Conservation (phyloP, 2,888 invertebrate genomes). For the Oxytorus armatus region DNA sequence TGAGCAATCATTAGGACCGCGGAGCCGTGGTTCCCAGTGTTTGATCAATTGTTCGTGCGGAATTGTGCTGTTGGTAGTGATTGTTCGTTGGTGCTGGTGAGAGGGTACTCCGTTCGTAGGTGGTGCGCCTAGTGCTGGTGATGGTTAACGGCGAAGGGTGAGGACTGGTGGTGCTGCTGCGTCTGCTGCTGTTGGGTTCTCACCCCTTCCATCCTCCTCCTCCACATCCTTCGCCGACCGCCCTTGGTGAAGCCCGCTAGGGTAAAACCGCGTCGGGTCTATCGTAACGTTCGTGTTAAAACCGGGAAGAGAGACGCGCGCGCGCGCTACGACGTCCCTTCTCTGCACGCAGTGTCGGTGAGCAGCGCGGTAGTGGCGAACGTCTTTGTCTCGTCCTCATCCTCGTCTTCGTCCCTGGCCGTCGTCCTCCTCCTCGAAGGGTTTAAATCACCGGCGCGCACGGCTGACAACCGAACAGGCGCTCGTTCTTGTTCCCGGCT, state of each 20-base stretch:
- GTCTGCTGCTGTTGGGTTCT: slow-evolving; percentile 45
- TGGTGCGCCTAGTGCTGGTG: slow-evolving; percentile 1
- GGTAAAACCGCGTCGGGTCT: slow-evolving; percentile 46
- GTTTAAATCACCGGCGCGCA: slow-evolving; percentile 18
- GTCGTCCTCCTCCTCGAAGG: slow-evolving; percentile 4
- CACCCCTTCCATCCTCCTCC: slow-evolving; percentile 13
- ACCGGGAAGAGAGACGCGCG: slow-evolving; percentile 36
- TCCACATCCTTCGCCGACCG: not conserved
- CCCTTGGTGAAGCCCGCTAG: slow-evolving; percentile 28
- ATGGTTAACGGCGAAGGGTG: slow-evolving; percentile 35
- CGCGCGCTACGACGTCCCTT: slow-evolving; percentile 32
- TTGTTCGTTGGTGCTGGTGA: slow-evolving; percentile 2
- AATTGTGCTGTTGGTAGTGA: not conserved
- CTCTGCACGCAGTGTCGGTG: slow-evolving; percentile 50
- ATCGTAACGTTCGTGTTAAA: slow-evolving; percentile 47
- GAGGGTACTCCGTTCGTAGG: not conserved
- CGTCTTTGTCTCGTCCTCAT: slow-evolving; percentile 50
- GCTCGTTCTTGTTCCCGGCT: not conserved
- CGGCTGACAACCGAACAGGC: slow-evolving; percentile 4
- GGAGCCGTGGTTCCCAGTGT: not conserved
- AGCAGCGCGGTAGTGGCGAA: slow-evolving; percentile 60
- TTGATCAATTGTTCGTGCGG: not conserved
- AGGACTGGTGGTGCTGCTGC: slow-evolving; percentile 52
- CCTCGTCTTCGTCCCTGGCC: not conserved
- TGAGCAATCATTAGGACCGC: not conserved